Evolutionary conservation across 2,797 vertebrate genomes (phyloP), one percentile per base, ranked within the genome.

Genomic region (Gambusia yucatana): DNA sequence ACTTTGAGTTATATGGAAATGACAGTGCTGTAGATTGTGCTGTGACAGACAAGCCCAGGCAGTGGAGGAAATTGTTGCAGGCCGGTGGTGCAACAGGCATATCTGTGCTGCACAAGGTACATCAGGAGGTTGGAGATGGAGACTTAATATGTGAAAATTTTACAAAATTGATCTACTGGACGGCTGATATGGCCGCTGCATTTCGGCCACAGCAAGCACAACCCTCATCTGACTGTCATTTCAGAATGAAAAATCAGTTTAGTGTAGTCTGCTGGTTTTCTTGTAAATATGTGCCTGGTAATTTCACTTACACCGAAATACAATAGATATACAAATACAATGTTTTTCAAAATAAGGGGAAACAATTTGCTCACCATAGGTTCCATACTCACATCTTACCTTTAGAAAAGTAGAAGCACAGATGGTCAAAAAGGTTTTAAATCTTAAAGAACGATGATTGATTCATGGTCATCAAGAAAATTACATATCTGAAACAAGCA

Each of bases 121-220:
- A 76, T 76, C 75, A 50, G 75, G 44, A 48, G 59, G 75, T 7
- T 65, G 28, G 30, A 67, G 30, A 63, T 65, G 28, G 30, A 50
- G 20, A 63, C 57, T 63, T 75, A 43, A 28, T 44, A 74, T 59
- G 39, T 20, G 39, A 74, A 55, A 57, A 25, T 59, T 74, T 74
- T 63, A 63, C 61, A 77, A 77, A 50, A 69, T 39, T 41, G 59
- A 76, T 69, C 48, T 20, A 50, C 47, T 71, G 76, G 28, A 71
- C 44, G 76, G 36, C 46, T 48, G 61, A 69, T 57, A 36, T n/a
- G 41, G 43, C 65, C 6, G 3, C 44, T 44, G 43, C 57, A 65
- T 75, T 75, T 47, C 25, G 43, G 73, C 43, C 74, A 75, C 52
- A 36, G 43, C 43, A 47, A 75, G 73, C 73, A 47, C 74, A 63